Evolutionary conservation across 2,888 invertebrate genomes (phyloP).

Genomic region (Chalcosyrphus nemorum): DNA sequence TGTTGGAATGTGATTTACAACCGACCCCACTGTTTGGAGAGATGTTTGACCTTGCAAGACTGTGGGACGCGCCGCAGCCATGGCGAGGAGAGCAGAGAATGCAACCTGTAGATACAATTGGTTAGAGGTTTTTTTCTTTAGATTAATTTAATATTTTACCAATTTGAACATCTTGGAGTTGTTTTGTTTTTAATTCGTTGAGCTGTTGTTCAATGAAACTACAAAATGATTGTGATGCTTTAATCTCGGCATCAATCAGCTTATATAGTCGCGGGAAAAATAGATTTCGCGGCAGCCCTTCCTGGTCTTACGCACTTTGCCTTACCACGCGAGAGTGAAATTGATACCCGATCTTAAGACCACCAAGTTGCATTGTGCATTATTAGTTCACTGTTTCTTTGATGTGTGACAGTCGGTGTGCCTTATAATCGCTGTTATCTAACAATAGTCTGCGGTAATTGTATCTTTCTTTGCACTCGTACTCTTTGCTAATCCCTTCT

Average conservation of each 20-base stretch:
- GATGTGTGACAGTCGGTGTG: background rate
- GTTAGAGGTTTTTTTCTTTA: background rate
- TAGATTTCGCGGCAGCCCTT: background rate
- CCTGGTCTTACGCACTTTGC: slow-evolving; percentile 16
- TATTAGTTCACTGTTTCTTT: slow-evolving; percentile 15
- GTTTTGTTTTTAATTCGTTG: background rate
- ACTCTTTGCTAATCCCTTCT: too few species aligned
- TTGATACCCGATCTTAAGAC: slow-evolving; percentile 19
- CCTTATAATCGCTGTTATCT: background rate
- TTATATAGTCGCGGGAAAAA: slow-evolving; percentile 34
- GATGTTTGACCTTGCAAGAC: slow-evolving; percentile 7
- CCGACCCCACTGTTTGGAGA: slow-evolving; percentile 9
- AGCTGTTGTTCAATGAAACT: background rate
- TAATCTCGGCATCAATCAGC: background rate
- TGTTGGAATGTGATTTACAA: slow-evolving; percentile 36
- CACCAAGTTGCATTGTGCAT: slow-evolving; percentile 2
- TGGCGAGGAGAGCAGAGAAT: slow-evolving; percentile 12
- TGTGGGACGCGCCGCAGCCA: slow-evolving; percentile 43
- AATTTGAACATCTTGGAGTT: slow-evolving; percentile 40
- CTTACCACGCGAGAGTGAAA: slow-evolving; percentile 41
- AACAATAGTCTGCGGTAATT: background rate
- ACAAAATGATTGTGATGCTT: slow-evolving; percentile 28
- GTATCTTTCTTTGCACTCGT: slow-evolving; percentile 16
- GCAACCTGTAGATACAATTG: background rate
- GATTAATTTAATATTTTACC: background rate